Percentiles rank a stretch among this genome's conserved stretches.
These are phyloP conservation scores for Lasioglossum marginatum DNA, from an alignment of 2,888 invertebrate genomes.

Conservation along the genomic window DNA sequence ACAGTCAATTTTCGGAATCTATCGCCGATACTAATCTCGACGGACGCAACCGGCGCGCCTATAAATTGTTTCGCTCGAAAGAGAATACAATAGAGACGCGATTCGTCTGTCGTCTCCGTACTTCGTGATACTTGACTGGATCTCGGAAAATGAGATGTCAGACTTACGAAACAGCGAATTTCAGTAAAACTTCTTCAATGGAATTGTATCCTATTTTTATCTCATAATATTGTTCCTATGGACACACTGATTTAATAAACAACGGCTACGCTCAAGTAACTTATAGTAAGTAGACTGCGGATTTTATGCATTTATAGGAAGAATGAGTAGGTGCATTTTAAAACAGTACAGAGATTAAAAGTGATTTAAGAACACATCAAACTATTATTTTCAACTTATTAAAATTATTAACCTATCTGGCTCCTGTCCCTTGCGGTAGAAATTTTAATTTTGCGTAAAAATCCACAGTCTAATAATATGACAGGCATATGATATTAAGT, in stretches of 20 bases:
- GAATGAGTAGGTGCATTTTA: too few relatives aligned
- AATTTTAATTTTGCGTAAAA: too few relatives aligned
- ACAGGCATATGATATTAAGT: too few relatives aligned
- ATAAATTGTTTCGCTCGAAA: not conserved
- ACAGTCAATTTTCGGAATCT: not conserved
- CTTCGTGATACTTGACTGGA: not conserved
- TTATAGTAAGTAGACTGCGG: too few relatives aligned
- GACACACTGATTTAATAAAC: not conserved
- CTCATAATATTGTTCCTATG: not conserved
- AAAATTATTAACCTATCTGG: too few relatives aligned
- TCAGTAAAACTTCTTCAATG: not conserved
- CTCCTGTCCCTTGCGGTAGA: too few relatives aligned
- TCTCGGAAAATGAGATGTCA: not conserved
- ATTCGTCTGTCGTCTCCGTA: not conserved
- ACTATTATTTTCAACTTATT: too few relatives aligned
- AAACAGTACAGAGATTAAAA: too few relatives aligned
- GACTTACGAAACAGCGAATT: not conserved
- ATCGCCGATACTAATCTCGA: constrained; percentile 2
- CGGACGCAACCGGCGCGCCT: not conserved
- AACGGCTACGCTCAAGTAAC: not conserved
- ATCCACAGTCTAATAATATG: too few relatives aligned
- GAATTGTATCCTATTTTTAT: not conserved
- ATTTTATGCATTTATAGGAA: too few relatives aligned
- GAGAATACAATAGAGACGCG: not conserved
- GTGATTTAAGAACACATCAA: too few relatives aligned